These are phyloP conservation scores for Ptycholaimellus sp. DNA, from an alignment of 2,888 invertebrate species.

Conservation along the genomic window DNA sequence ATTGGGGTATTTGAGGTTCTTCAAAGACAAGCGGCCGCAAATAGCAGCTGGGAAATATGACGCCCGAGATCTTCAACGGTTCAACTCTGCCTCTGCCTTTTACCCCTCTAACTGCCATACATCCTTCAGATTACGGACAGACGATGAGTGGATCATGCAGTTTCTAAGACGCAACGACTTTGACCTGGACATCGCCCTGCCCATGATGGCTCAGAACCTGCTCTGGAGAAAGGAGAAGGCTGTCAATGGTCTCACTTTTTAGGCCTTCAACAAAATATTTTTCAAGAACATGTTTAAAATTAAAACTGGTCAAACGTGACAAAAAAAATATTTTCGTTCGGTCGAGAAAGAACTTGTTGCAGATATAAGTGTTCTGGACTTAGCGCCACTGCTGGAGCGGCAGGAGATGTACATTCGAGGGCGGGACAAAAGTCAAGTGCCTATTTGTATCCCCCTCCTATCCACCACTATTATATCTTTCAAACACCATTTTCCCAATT, in stretches of 20 bases:
- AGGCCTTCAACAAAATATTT: background rate
- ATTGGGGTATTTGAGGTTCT: too few species aligned
- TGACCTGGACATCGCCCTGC: conserved; percentile 16
- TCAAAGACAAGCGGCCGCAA: too few species aligned
- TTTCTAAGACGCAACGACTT: conserved; percentile 33
- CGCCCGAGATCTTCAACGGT: too few species aligned
- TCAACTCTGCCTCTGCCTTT: too few species aligned
- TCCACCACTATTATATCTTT: background rate
- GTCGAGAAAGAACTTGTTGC: background rate
- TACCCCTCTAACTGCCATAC: too few species aligned
- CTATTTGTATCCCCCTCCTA: conserved; percentile 10
- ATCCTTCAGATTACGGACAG: too few species aligned
- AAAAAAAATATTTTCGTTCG: background rate
- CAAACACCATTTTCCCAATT: conserved; percentile 3
- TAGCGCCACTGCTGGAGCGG: conserved; percentile 12
- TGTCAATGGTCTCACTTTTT: conserved; percentile 14
- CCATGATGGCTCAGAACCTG: conserved; percentile 16
- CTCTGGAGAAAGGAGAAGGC: conserved; percentile 15
- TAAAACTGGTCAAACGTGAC: background rate
- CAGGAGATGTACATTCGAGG: conserved; percentile 17
- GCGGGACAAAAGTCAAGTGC: conserved; percentile 12
- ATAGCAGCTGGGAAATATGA: too few species aligned
- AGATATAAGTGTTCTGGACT: conserved; percentile 14
- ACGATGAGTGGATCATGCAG: too few species aligned
- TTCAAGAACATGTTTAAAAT: background rate